A percentile compares a stretch with the other conserved stretches of the same genome.
phyloP scores from a whole-genome alignment of 1,140 invertebrate genomes.

The Gryon sp. region DNA sequence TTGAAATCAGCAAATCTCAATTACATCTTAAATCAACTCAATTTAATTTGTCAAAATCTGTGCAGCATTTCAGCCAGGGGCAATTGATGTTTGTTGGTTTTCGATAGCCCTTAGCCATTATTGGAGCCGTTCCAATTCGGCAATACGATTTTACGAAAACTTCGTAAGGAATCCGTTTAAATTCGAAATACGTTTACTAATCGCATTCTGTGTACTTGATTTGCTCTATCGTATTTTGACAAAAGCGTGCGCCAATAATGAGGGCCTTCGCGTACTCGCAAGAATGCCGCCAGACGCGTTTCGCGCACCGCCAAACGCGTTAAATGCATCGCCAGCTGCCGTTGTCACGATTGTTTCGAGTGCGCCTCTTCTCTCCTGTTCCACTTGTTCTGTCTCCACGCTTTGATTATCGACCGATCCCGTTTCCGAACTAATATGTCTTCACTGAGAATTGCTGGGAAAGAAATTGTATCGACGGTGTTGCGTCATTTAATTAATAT shows the following conservation, averaged over 20 bases:
- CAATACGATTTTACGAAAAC: slow-evolving; percentile 16
- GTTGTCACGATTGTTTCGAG: slow-evolving; percentile 66
- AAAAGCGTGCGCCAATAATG: slow-evolving; percentile 63
- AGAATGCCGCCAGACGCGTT: slow-evolving; percentile 74
- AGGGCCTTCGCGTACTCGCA: slow-evolving; percentile 65
- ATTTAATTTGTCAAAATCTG: slow-evolving; percentile 32
- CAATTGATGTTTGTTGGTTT: slow-evolving; percentile 18
- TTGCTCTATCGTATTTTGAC: slow-evolving; percentile 45
- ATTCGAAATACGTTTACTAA: slow-evolving; percentile 27
- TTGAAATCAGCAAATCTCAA: background rate
- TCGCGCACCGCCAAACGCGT: slow-evolving; percentile 72
- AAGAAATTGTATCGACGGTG: slow-evolving; percentile 44
- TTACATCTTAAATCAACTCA: background rate
- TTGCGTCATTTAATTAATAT: slow-evolving; percentile 23
- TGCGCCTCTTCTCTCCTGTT: slow-evolving; percentile 55
- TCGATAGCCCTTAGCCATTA: slow-evolving; percentile 22
- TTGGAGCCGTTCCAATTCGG: slow-evolving; percentile 46
- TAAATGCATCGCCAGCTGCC: slow-evolving; percentile 70
- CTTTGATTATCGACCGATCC: slow-evolving; percentile 61
- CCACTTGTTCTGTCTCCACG: slow-evolving; percentile 52
- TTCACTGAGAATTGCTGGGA: slow-evolving; percentile 50
- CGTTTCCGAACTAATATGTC: slow-evolving; percentile 49
- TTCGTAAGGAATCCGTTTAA: slow-evolving; percentile 20
- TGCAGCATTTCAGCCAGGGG: slow-evolving; percentile 4
- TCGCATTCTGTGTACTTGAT: slow-evolving; percentile 34